Percentiles rank a stretch among this genome's conserved stretches.
Conservation (phyloP, 2,888 invertebrate genomes). For the Conistra vaccinii region DNA sequence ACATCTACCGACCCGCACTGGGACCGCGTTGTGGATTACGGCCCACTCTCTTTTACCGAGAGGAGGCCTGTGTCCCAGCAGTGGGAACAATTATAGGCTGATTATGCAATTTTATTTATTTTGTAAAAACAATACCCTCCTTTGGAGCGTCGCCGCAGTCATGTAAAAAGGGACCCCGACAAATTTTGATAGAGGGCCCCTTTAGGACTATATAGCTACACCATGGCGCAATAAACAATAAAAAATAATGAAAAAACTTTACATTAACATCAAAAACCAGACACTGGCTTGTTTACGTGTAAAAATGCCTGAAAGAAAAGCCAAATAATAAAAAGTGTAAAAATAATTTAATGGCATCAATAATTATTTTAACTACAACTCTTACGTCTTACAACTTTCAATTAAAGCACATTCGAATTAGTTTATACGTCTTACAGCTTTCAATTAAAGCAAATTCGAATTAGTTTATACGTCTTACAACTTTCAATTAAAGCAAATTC, state of each 20-base stretch:
- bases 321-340: neutral
- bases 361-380: neutral
- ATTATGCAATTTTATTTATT: neutral
- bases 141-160: neutral
- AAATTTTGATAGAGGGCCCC: neutral
- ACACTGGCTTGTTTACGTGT: neutral
- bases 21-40: no score
- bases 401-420: no score
- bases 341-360: no score
- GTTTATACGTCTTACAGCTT: neutral
- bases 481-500: neutral
- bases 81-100: no score
- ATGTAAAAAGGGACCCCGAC: neutral
- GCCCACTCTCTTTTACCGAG: no score
- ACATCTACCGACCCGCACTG: no score
- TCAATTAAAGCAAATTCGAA: neutral
- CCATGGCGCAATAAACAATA: neutral
- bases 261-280: neutral
- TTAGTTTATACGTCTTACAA: neutral
- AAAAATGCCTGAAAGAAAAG: no score
- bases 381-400: no score
- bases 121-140: neutral
- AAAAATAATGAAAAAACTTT: neutral
- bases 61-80: no score
- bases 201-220: neutral